phyloP scores from a whole-genome alignment of 2,797 vertebrate species.

The Vireo griseus region DNA sequence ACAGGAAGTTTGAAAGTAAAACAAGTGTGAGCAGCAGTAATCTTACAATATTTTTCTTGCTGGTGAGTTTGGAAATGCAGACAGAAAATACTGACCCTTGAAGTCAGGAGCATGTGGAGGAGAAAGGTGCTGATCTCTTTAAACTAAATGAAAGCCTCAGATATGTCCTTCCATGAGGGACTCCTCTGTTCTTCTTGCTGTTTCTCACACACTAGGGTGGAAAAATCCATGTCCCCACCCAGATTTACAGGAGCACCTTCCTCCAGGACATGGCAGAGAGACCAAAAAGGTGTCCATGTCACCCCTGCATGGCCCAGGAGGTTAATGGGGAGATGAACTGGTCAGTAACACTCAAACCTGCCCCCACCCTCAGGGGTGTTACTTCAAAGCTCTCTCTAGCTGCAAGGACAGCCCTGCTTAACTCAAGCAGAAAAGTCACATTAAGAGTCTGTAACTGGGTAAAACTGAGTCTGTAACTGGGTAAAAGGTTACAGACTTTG shows the following conservation, averaged over 20 bases:
- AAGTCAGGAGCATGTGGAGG: background rate
- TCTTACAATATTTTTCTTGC: background rate
- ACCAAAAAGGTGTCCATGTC: background rate
- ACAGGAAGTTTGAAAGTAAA: background rate
- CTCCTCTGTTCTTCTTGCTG: accelerated
- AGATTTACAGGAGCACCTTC: background rate
- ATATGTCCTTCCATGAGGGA: background rate
- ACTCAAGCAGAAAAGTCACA: background rate
- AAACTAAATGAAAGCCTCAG: background rate
- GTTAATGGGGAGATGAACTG: background rate
- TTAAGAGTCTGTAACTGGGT: background rate
- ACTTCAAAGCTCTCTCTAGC: background rate
- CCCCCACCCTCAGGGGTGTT: background rate
- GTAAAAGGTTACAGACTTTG: background rate
- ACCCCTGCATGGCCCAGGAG: background rate
- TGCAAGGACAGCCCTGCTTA: background rate
- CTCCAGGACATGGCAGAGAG: background rate
- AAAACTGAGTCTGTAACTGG: background rate
- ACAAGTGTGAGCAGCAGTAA: background rate
- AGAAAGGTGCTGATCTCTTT: background rate
- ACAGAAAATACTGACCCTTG: background rate
- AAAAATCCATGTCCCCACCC: accelerated
- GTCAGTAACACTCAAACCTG: background rate
- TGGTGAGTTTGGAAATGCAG: background rate
- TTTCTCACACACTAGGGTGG: background rate